phyloP scores from a whole-genome alignment of 53 echinoderm and acorn worm species.

The Antedon mediterranea region DNA sequence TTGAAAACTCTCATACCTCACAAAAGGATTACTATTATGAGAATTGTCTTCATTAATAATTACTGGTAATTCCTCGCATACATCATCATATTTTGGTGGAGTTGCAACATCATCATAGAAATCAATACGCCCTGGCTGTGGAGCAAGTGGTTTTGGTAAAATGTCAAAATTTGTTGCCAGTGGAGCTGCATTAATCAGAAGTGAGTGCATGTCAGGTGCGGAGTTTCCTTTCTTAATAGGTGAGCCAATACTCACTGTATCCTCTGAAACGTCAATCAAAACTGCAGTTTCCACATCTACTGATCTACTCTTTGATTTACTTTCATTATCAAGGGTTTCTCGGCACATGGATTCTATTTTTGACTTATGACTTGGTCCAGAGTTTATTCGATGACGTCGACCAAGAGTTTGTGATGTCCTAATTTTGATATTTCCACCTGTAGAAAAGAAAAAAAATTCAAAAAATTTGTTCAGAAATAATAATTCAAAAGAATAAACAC shows the following conservation, averaged over 20 bases:
- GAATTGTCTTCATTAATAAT: background rate
- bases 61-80: background rate
- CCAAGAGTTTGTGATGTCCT: background rate
- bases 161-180: background rate
- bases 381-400: background rate
- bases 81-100: background rate
- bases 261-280: slow-evolving; percentile 50
- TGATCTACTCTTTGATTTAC: background rate
- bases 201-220: background rate
- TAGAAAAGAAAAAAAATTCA: background rate
- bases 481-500: too few species aligned
- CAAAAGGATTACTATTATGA: background rate
- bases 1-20: background rate
- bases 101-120: background rate
- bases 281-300: slow-evolving; percentile 24
- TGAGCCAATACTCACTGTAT: background rate
- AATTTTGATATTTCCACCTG: background rate
- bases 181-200: background rate
- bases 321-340: background rate
- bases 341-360: background rate
- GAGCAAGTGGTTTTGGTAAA: background rate
- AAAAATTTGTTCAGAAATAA: too few species aligned
- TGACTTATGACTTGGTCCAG: background rate
- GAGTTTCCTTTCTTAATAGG: background rate
- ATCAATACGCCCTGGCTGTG: background rate